Evolutionary conservation across 2,888 invertebrate genomes (phyloP).

Genomic region (Loripinus fragilis): DNA sequence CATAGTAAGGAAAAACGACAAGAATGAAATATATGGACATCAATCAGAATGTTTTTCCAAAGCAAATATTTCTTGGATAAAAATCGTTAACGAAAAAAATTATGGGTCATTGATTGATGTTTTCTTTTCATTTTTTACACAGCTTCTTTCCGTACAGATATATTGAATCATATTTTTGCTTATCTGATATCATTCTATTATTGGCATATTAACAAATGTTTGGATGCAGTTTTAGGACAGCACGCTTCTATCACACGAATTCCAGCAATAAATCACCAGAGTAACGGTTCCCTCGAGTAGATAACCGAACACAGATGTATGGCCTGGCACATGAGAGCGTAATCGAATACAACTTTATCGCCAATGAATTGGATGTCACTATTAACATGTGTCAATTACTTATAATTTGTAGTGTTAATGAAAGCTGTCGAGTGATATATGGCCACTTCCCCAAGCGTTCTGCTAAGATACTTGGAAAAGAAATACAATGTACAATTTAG

Average conservation of each 20-base stretch:
- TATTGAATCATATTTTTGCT: too few species aligned
- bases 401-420: conserved; percentile 9
- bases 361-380: conserved; percentile 15
- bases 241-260: background rate
- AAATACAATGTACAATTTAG: too few species aligned
- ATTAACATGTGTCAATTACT: conserved; percentile 16
- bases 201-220: background rate
- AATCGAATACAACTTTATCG: conserved; percentile 14
- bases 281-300: conserved; percentile 6
- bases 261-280: background rate
- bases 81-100: too few species aligned
- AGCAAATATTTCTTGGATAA: too few species aligned
- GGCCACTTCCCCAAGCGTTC: background rate
- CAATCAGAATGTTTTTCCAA: too few species aligned
- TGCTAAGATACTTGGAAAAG: background rate
- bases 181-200: background rate
- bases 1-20: too few species aligned
- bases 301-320: conserved; percentile 7
- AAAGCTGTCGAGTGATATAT: conserved; percentile 2
- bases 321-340: background rate
- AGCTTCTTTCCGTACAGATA: too few species aligned
- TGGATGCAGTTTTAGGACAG: background rate
- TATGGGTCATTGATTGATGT: too few species aligned
- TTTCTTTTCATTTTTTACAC: too few species aligned
- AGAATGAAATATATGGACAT: too few species aligned